These are phyloP conservation scores for Coenobita brevimanus DNA, from an alignment of 1,140 invertebrate species.

Conservation along the genomic window DNA sequence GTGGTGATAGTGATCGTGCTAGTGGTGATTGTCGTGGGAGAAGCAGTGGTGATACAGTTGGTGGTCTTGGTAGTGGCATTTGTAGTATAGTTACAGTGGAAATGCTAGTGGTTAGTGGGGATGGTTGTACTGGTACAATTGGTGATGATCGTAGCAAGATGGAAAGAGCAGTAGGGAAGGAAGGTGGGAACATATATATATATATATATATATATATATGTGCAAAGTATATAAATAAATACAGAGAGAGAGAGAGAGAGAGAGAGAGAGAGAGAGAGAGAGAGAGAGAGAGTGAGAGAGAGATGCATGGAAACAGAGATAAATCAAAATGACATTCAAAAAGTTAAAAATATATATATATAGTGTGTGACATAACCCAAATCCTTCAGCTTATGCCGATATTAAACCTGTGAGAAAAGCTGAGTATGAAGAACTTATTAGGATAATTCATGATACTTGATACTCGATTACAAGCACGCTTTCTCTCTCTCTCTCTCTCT, in stretches of 20 bases:
- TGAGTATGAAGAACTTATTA: no score
- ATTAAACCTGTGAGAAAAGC: no score
- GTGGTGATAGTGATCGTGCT: background rate
- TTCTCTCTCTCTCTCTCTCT: no score
- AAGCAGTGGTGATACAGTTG: background rate
- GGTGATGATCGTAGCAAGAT: no score
- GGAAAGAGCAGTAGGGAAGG: no score
- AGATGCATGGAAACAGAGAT: background rate
- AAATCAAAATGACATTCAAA: background rate
- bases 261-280: background rate
- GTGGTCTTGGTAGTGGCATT: background rate
- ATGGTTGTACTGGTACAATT: no score
- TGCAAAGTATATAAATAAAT: background rate
- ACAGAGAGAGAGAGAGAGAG: background rate
- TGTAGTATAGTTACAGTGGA: background rate
- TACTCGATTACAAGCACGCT: no score
- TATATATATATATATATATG: no score
- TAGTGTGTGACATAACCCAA: background rate
- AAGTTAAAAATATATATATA: conserved; percentile 10
- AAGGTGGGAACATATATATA: no score
- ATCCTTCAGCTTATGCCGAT: no score
- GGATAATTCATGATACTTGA: no score
- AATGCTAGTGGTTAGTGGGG: background rate
- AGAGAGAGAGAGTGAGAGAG: background rate
- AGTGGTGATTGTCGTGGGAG: background rate